Percentiles rank a stretch among this genome's conserved stretches.
These are phyloP conservation scores for Tragelaphus buxtoni DNA, from an alignment of 2,113 vertebrate species.

Conservation along the genomic window DNA sequence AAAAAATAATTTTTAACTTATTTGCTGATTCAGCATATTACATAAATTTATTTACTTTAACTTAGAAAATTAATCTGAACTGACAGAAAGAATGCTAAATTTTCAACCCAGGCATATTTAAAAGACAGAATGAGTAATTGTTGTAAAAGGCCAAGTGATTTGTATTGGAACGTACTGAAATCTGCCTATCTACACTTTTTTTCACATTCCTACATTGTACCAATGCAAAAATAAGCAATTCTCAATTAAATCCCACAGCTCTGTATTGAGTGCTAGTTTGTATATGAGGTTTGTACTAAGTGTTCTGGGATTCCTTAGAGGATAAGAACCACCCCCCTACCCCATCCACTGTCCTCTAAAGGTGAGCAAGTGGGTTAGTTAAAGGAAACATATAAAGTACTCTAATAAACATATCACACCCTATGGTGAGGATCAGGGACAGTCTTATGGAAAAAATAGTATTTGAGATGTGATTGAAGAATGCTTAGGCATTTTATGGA, in stretches of 20 bases:
- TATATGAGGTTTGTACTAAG: background rate
- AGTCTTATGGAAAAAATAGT: background rate
- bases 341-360: background rate
- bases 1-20: conserved; percentile 44
- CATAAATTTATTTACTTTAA: conserved; percentile 58
- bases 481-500: background rate
- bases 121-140: background rate
- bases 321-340: background rate
- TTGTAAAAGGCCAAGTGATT: conserved; percentile 47
- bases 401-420: background rate
- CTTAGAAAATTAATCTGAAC: conserved; percentile 33
- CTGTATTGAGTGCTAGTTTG: background rate
- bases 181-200: background rate
- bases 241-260: background rate
- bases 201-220: background rate
- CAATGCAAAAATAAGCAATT: conserved; percentile 36
- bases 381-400: background rate
- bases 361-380: background rate
- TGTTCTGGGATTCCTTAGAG: background rate
- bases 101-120: conserved; percentile 55
- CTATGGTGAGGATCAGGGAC: background rate
- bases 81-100: conserved; percentile 56
- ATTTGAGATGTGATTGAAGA: background rate
- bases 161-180: conserved; percentile 26
- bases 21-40: conserved; percentile 51